Conservation (phyloP, 2,888 invertebrate genomes). For the Diaphora mendica region DNA sequence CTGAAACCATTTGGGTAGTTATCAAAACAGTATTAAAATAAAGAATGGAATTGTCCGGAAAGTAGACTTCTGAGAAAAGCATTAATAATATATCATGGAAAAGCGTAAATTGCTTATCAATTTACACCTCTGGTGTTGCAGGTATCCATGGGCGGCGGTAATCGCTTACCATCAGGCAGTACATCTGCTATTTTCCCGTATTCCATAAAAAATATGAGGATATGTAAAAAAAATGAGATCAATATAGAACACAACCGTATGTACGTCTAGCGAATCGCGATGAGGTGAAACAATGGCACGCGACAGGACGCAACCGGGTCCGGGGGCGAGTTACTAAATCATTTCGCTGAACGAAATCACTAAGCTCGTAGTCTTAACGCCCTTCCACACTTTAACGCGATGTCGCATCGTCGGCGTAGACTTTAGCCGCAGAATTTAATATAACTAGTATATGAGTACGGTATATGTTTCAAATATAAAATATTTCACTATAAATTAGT, state of each 20-base stretch:
- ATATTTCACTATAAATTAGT: slow-evolving; percentile 31
- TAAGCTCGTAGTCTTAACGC: slow-evolving; percentile 56
- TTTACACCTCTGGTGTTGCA: too few relatives aligned
- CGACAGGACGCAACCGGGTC: slow-evolving; percentile 47
- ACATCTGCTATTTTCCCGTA: too few relatives aligned
- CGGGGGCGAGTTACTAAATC: slow-evolving; percentile 66
- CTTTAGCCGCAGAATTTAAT: slow-evolving; percentile 52
- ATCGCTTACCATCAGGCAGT: too few relatives aligned
- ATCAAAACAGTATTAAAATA: neutral
- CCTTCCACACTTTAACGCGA: slow-evolving; percentile 47
- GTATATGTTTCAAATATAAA: slow-evolving; percentile 24
- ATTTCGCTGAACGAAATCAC: slow-evolving; percentile 66
- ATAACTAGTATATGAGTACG: slow-evolving; percentile 24
- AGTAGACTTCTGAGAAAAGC: neutral
- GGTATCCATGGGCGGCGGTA: too few relatives aligned
- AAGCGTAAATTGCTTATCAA: neutral
- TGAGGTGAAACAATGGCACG: slow-evolving; percentile 69
- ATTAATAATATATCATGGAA: neutral
- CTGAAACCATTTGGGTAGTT: neutral
- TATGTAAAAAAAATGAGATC: slow-evolving; percentile 9
- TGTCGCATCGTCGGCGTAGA: slow-evolving; percentile 31
- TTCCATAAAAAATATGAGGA: too few relatives aligned
- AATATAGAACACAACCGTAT: slow-evolving; percentile 37
- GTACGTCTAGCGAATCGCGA: slow-evolving; percentile 67
- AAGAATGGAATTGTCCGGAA: neutral